Base-by-base conservation (phyloP, 2,113 vertebrate species). In the Ursus arctos region DNA sequence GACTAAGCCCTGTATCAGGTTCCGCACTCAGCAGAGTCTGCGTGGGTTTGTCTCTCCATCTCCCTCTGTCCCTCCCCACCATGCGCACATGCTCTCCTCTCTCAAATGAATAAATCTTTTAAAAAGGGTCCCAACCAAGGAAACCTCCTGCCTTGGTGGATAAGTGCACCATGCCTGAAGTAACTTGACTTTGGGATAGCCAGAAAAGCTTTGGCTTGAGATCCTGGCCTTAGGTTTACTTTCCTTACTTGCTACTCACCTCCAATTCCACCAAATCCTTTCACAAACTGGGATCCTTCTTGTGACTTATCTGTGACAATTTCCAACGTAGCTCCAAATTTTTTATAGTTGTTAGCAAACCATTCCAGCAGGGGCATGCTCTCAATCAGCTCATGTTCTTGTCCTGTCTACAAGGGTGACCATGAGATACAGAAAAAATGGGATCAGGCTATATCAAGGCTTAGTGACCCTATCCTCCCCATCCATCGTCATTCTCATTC, bases 331-430 rank as follows among this genome's bases (percentile, higher is more conserved):
- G 99, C 99, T 99, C 99, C 99, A 98, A 99, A 99, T 99, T 99
- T 99, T 99, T 99, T 99, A 99, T 99, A 99, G 99, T 99, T 99
- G 98, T 99, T 99, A 95, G 99, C 99, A 98, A 99, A 99, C 99
- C 99, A 99, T 98, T 99, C 99, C 98, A 99, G 99, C 96, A 99
- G 98, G n/a, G 99, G 99, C 99, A 99, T 99, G 98, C 99, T 99
- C 99, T 99, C 99, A 89, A 99, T 99, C 98, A 99, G 99, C 98
- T 99, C 99, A 0, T 99, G 99, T 98, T 99, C 99, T 98, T 99
- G 99, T 97, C 99, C 99, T 82, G 99, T 99, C 99, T 99, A 85
- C 0, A 87, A 74, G 33, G 77, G 21, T 6, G 16, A 71, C 65
- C 97, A 88, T 3, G 22, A 97, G 51, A 97, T 51, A 95, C 22